Conservation (phyloP, 2,888 invertebrate species). For the Melinaea marsaeus region DNA sequence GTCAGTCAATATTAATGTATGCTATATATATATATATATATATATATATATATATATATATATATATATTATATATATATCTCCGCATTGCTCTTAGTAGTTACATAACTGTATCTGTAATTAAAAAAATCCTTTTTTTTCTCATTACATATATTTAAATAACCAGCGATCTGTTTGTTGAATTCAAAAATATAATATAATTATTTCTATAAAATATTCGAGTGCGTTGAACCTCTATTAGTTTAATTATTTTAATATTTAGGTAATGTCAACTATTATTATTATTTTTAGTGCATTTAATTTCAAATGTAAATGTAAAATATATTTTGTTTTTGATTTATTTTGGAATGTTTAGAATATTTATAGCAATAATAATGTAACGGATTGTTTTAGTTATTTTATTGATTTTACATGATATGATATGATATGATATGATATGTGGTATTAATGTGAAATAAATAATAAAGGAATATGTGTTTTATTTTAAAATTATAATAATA, state of each 20-base stretch:
- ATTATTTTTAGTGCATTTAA: not conserved
- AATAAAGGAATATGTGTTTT: not conserved
- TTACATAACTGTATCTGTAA: no score
- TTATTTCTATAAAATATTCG: no score
- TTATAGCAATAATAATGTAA: slow-evolving; percentile 6
- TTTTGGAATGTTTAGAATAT: not conserved
- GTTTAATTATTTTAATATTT: no score
- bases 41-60: not conserved
- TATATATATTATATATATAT: no score
- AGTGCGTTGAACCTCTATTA: no score
- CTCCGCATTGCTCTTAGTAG: no score
- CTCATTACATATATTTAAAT: no score
- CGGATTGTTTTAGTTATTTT: not conserved
- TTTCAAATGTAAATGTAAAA: not conserved
- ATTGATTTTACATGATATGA: not conserved
- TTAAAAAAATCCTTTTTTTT: no score
- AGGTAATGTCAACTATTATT: no score
- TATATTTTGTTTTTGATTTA: not conserved
- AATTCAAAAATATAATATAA: no score
- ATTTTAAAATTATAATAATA: not conserved
- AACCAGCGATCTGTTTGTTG: no score
- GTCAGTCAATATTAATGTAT: no score
- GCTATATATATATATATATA: not conserved
- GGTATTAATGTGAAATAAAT: not conserved
- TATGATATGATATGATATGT: not conserved